Conservation (phyloP, 2,888 invertebrate genomes). For the Oligia latruncula region DNA sequence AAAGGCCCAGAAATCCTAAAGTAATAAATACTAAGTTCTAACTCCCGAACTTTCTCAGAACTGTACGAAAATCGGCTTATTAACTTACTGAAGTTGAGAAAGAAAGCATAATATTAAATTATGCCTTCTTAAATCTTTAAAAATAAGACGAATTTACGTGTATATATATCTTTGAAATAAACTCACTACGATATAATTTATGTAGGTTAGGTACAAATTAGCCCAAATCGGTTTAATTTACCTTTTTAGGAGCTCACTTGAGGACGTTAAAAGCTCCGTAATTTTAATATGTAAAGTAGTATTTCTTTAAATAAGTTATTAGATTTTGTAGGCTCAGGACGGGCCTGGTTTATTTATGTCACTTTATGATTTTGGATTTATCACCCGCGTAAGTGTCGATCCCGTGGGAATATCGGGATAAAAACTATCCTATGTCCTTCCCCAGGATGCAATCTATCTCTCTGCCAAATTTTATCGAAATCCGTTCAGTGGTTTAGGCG, state of each 20-base stretch:
- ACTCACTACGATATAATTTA: conserved; percentile 57
- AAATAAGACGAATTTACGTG: conserved; percentile 34
- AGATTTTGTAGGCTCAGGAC: background rate
- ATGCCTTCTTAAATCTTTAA: conserved; percentile 7
- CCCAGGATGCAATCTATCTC: no score
- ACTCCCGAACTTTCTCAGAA: background rate
- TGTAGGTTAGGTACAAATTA: conserved; percentile 30
- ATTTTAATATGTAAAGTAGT: conserved; percentile 58
- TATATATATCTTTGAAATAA: conserved; percentile 42
- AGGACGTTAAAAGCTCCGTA: conserved; percentile 43
- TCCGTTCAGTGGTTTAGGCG: no score
- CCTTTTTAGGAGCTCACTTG: conserved; percentile 44
- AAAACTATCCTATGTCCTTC: no score
- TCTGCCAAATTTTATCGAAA: no score
- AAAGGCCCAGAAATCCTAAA: background rate
- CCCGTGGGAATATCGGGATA: no score
- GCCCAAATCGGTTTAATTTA: conserved; percentile 57
- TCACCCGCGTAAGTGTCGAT: no score
- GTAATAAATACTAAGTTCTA: background rate
- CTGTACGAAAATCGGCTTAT: background rate
- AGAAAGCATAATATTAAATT: conserved; percentile 10
- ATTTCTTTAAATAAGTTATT: conserved; percentile 61
- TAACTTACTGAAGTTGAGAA: background rate
- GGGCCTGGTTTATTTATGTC: background rate
- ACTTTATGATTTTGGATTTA: background rate